Conservation (phyloP, 2,797 vertebrate species). For the Siniperca obscura region DNA sequence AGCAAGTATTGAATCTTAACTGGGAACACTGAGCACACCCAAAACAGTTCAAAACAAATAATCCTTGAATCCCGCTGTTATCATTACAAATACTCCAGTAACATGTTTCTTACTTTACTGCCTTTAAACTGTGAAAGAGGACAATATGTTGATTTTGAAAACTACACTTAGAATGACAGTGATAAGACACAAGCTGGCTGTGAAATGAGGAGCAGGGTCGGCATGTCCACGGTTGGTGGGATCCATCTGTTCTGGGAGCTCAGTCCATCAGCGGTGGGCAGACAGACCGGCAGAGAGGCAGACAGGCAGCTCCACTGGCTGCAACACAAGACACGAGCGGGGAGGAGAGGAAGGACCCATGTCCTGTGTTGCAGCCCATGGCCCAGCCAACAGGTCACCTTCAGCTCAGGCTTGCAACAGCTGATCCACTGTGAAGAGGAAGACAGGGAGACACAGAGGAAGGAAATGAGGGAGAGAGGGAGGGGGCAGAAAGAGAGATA, state of each 20-base stretch:
- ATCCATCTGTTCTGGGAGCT: conserved; percentile 51
- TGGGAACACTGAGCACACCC: conserved; percentile 3
- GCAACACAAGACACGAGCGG: conserved; percentile 99
- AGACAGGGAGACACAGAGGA: conserved; percentile 53
- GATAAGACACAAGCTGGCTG: neutral
- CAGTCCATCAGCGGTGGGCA: conserved; percentile 17
- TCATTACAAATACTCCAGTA: conserved; percentile 26
- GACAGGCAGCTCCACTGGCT: conserved; percentile 92
- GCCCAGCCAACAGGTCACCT: conserved; percentile 86
- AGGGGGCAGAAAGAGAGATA: conserved; percentile 44
- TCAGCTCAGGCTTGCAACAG: conserved; percentile 65
- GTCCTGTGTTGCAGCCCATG: conserved; percentile 99
- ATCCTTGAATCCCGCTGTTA: neutral
- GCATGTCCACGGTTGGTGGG: conserved; percentile 18
- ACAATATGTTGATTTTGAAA: conserved; percentile 19
- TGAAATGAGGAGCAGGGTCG: conserved; percentile 19
- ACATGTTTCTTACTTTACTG: conserved; percentile 51
- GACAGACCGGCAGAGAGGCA: conserved; percentile 30
- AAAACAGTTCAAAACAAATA: conserved; percentile 22
- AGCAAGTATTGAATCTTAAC: conserved; percentile 20
- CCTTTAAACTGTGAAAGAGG: conserved; percentile 24
- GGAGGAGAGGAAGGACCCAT: conserved; percentile 92
- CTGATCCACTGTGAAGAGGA: conserved; percentile 68
- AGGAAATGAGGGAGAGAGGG: conserved; percentile 37
- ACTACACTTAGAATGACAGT: conserved; percentile 5